Evolutionary conservation across 2,797 vertebrate genomes (phyloP).

Genomic region (Myotis vivesi): DNA sequence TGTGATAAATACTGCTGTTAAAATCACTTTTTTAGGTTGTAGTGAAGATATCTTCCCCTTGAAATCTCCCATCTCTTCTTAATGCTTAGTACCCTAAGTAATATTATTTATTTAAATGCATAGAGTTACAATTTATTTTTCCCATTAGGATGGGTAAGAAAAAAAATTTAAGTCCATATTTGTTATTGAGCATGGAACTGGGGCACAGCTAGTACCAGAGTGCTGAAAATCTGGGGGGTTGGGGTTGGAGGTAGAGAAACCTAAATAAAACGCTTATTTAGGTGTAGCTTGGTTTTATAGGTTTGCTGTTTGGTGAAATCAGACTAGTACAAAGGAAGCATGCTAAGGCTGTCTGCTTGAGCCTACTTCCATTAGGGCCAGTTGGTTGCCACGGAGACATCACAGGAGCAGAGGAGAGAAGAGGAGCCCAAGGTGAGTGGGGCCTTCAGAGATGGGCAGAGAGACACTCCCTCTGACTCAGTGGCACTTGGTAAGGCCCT

Average conservation of each 20-base stretch:
- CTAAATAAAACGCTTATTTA: not conserved
- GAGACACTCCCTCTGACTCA: not conserved
- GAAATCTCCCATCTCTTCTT: not conserved
- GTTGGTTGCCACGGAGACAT: not conserved
- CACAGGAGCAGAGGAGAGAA: not conserved
- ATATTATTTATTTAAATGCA: not conserved
- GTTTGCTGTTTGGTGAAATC: not conserved
- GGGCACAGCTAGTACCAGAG: not conserved
- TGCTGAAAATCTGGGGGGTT: not conserved
- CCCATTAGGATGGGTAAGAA: not conserved
- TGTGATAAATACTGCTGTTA: not conserved
- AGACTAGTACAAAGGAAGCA: not conserved
- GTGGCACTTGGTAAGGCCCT: not conserved
- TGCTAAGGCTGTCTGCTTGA: not conserved
- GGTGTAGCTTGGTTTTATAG: not conserved
- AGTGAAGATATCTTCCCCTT: not conserved
- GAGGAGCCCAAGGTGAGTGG: too few relatives aligned
- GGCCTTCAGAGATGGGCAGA: not conserved
- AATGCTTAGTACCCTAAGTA: not conserved
- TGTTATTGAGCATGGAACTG: not conserved
- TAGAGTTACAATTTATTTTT: not conserved
- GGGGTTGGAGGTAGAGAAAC: not conserved
- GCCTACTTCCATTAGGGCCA: not conserved
- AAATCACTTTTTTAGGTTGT: not conserved
- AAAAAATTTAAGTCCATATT: not conserved